Conservation (phyloP, 2,888 invertebrate species). For the Drosophila limbata region DNA sequence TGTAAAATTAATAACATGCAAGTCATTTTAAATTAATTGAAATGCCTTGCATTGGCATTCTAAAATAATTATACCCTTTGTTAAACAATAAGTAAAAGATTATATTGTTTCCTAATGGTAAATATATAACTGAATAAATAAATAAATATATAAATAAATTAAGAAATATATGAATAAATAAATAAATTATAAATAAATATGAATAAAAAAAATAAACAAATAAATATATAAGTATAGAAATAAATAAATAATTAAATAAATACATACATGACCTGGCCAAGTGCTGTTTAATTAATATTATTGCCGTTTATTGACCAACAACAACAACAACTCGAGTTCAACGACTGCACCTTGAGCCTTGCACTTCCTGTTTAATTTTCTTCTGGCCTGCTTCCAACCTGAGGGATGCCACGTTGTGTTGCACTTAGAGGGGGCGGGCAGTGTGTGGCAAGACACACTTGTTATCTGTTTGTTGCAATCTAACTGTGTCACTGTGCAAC, state of each 20-base stretch:
- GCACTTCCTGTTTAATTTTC: constrained; percentile 64
- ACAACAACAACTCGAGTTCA: constrained; percentile 53
- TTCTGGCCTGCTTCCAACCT: constrained; percentile 39
- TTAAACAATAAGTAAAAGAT: too few relatives aligned
- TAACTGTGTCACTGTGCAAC: constrained; percentile 73
- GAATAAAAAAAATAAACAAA: too few relatives aligned
- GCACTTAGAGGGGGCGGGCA: not conserved
- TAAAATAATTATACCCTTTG: too few relatives aligned
- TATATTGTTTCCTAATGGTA: too few relatives aligned
- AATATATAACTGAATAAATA: too few relatives aligned
- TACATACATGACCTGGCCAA: not conserved
- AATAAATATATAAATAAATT: too few relatives aligned
- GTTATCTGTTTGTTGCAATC: constrained; percentile 58
- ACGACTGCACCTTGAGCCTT: constrained; percentile 74
- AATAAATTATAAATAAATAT: too few relatives aligned
- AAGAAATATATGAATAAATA: too few relatives aligned
- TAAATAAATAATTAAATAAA: not conserved
- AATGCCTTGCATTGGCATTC: too few relatives aligned
- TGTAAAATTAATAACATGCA: too few relatives aligned
- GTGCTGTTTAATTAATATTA: constrained; percentile 63
- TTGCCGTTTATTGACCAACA: constrained; percentile 35
- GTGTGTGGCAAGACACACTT: constrained; percentile 33
- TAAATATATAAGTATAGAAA: too few relatives aligned
- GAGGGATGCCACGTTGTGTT: constrained; percentile 46
- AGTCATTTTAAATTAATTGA: too few relatives aligned